phyloP scores from a whole-genome alignment of 1,140 invertebrate genomes.

The Drosophila ficusphila region DNA sequence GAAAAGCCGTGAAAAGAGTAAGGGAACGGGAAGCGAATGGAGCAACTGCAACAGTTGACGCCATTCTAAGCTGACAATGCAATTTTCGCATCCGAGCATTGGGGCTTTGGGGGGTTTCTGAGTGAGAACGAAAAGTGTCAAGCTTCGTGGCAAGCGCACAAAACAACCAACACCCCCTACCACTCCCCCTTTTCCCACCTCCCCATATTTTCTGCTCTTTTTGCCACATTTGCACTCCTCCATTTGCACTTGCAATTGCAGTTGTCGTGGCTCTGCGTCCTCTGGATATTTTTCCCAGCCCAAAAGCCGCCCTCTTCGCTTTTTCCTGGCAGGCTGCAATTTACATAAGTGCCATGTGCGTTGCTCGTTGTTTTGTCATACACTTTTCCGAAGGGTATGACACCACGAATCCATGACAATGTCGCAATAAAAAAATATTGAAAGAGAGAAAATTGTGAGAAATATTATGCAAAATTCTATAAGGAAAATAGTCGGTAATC shows the following conservation, averaged over 20 bases:
- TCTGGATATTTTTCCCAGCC: not conserved
- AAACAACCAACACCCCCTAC: slow-evolving; percentile 17
- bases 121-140: not conserved
- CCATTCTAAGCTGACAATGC: slow-evolving; percentile 57
- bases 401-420: slow-evolving; percentile 21
- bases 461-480: slow-evolving; percentile 6
- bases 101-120: not conserved
- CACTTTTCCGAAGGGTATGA: slow-evolving; percentile 6
- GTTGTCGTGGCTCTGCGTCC: not conserved
- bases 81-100: slow-evolving; percentile 57
- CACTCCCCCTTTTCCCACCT: slow-evolving; percentile 1
- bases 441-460: not conserved
- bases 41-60: slow-evolving; percentile 47
- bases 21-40: slow-evolving; percentile 17
- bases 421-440: slow-evolving; percentile 2
- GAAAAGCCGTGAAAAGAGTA: slow-evolving; percentile 45
- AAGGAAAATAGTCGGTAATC: slow-evolving; percentile 5
- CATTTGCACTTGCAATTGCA: slow-evolving; percentile 32
- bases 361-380: slow-evolving; percentile 41
- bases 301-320: not conserved
- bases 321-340: slow-evolving; percentile 32
- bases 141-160: slow-evolving; percentile 4
- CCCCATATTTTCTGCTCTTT: slow-evolving; percentile 3
- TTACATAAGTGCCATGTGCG: slow-evolving; percentile 53
- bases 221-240: slow-evolving; percentile 38